Base-by-base conservation (phyloP, 1,140 invertebrate genomes). In the Drosophila sp. region DNA sequence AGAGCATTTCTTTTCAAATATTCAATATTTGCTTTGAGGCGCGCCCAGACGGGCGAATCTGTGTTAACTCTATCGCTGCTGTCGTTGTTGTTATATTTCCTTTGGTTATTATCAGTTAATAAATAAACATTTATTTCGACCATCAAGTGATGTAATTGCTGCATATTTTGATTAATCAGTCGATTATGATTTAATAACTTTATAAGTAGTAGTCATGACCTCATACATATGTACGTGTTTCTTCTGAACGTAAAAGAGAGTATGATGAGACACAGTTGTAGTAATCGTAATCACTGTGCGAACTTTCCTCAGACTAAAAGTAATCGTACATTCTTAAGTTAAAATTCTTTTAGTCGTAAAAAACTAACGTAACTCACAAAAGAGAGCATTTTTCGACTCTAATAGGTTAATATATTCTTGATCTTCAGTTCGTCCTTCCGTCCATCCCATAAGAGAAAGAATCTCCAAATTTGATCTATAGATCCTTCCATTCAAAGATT, bases 61-160 rank as follows among this genome's bases (percentile, higher is more conserved):
- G 30, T 35, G 17, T 35, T 58, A 32, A 58, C 56, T 58, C 56
- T 50, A 50, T 27, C 11, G 41, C n/a, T 5, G 44, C 0, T 47
- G 44, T 25, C 23, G 4, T 47, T 27, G 44, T 10, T 27, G 17
- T 61, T 17, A 10, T 23, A 17, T 25, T 23, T 23, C 56, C 29
- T 8, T 66, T 73, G n/a, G 47, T 62, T 77, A 44, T 64, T 76
- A 68, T 76, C 70, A 69, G 55, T 30, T 58, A n/a, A 74, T 66
- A 70, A 77, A 66, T 66, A 44, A 63, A 66, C 50, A 23, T 57
- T 61, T 33, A n/a, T 56, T 70, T 56, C 27, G 54, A 25, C 35
- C 23, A 61, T 64, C 54, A 0, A 50, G 44, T 72, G 65, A 72
- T 69, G 71, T 73, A 73, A 73, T 64, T 60, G 68, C 30, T 41